Conservation (phyloP, 2,797 vertebrate genomes). For the Anguilla pacifica region DNA sequence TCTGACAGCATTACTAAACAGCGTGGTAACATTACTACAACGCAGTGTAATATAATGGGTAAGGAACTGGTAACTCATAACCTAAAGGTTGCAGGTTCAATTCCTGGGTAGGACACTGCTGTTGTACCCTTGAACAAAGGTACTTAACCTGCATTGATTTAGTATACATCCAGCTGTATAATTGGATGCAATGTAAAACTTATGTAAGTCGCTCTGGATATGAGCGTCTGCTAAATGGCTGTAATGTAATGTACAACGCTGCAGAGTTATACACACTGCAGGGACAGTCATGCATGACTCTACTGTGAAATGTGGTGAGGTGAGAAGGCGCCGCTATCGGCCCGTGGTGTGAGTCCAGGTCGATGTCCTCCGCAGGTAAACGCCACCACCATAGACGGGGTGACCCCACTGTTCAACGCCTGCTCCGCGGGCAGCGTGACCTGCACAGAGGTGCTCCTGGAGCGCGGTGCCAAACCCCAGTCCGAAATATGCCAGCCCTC, state of each 20-base stretch:
- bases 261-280: background rate
- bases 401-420: constrained; percentile 90
- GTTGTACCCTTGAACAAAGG: no score
- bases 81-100: no score
- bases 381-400: constrained; percentile 87
- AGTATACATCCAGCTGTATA: no score
- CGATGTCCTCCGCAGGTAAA: constrained; percentile 77
- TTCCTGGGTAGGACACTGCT: no score
- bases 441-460: constrained; percentile 84
- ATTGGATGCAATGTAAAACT: no score
- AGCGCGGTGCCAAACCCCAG: constrained; percentile 84
- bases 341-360: background rate
- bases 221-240: no score
- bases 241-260: no score
- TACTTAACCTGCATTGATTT: no score
- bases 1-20: background rate
- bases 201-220: no score
- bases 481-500: constrained; percentile 84
- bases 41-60: no score
- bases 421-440: constrained; percentile 82
- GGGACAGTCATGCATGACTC: background rate
- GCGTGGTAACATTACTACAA: background rate
- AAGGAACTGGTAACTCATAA: no score
- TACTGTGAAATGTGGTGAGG: background rate
- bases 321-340: background rate